Evolutionary conservation across 2,888 invertebrate species (phyloP).

Genomic region (Epistrophella euchroma): DNA sequence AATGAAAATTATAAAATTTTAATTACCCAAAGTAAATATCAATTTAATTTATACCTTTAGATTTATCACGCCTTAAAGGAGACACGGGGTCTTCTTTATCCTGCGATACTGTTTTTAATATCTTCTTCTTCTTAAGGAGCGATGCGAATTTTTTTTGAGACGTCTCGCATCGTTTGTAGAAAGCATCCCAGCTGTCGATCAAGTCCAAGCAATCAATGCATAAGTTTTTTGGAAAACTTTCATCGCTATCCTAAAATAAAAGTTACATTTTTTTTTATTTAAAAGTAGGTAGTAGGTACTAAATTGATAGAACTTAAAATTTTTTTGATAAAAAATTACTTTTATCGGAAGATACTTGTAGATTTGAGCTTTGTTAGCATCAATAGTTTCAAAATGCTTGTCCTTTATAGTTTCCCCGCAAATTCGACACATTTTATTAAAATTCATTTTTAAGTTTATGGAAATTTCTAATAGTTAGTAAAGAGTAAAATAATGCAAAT

Average conservation of each 20-base stretch:
- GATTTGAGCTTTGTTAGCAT: conserved; percentile 42
- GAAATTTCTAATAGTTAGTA: not conserved
- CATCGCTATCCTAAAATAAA: conserved; percentile 29
- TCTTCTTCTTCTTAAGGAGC: conserved; percentile 18
- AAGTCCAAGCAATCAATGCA: conserved; percentile 48
- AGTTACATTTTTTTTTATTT: not conserved
- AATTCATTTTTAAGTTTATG: conserved; percentile 17
- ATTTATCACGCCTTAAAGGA: not conserved
- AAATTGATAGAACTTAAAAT: not conserved
- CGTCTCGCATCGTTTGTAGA: conserved; percentile 59
- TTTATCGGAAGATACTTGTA: conserved; percentile 68
- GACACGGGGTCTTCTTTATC: not conserved
- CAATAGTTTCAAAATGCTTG: conserved; percentile 12
- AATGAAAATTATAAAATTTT: conserved; percentile 1
- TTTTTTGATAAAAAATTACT: conserved; percentile 36
- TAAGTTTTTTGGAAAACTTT: conserved; percentile 39
- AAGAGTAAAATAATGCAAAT: not conserved
- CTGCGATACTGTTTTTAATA: not conserved
- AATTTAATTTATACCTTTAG: conserved; percentile 31
- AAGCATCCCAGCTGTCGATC: conserved; percentile 56
- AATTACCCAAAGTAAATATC: too few relatives aligned
- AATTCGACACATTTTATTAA: conserved; percentile 56
- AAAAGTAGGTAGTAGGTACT: not conserved
- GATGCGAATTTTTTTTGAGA: conserved; percentile 43
- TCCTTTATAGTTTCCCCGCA: conserved; percentile 43